phyloP scores from a whole-genome alignment of 1,140 invertebrate species.

The Heterodera carotae region DNA sequence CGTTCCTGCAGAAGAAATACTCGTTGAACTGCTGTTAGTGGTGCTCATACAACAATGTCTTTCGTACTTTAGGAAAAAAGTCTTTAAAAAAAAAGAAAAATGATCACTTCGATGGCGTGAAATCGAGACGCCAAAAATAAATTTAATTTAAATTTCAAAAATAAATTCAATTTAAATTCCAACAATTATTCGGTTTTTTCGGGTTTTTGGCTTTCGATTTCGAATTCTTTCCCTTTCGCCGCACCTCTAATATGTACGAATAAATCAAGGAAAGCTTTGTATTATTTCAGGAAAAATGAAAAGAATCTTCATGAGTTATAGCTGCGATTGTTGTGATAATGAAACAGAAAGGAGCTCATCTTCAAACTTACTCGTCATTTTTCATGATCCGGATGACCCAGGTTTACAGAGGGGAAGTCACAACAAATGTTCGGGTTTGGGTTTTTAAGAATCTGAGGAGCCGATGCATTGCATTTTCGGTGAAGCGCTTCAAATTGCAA shows the following conservation, averaged over 20 bases:
- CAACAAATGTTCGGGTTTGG: not conserved
- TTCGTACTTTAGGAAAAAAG: too few species aligned
- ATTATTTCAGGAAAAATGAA: not conserved
- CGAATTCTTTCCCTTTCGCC: too few species aligned
- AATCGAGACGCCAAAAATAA: too few species aligned
- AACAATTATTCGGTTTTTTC: too few species aligned
- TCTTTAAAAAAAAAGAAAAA: too few species aligned
- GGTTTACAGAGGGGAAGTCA: not conserved
- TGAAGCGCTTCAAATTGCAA: slow-evolving; percentile 20
- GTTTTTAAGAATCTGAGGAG: slow-evolving; percentile 5
- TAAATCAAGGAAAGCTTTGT: not conserved
- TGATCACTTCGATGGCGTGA: too few species aligned
- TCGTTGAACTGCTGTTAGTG: slow-evolving; percentile 7
- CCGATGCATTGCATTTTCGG: slow-evolving; percentile 26
- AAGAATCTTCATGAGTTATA: not conserved
- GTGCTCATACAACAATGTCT: slow-evolving; percentile 5
- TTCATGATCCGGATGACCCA: slow-evolving; percentile 17
- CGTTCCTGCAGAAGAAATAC: slow-evolving; percentile 14
- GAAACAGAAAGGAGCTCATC: not conserved
- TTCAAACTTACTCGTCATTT: slow-evolving; percentile 19
- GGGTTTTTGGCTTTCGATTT: too few species aligned
- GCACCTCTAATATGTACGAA: too few species aligned
- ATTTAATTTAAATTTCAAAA: too few species aligned
- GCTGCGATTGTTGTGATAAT: not conserved
- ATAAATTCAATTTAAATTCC: too few species aligned